These are phyloP conservation scores for Silvanus unidentatus DNA, from an alignment of 2,888 invertebrate genomes.

Conservation along the genomic window DNA sequence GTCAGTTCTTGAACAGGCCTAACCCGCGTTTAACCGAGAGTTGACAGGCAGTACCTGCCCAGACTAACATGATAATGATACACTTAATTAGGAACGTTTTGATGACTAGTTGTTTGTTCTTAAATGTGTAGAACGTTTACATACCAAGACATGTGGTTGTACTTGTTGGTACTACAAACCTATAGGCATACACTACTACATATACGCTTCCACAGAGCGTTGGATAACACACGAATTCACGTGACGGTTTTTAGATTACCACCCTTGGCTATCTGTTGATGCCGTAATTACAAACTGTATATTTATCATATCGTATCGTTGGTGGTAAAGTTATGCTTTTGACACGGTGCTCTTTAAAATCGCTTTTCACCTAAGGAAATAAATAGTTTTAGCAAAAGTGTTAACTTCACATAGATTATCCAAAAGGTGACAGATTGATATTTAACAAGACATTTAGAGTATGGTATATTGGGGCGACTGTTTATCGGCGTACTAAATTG, in stretches of 20 bases:
- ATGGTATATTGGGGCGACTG: no score
- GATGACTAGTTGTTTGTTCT: slow-evolving; percentile 44
- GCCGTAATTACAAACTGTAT: slow-evolving; percentile 6
- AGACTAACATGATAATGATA: slow-evolving; percentile 46
- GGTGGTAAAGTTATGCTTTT: slow-evolving; percentile 3
- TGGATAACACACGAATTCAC: slow-evolving; percentile 5
- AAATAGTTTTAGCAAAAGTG: no score
- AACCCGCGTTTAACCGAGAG: slow-evolving; percentile 31
- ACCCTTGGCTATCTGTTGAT: slow-evolving; percentile 11
- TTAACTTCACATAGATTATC: no score
- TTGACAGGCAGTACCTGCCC: slow-evolving; percentile 33
- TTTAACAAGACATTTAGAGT: no score
- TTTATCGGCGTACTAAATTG: no score
- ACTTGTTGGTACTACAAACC: not conserved
- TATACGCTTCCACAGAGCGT: not conserved
- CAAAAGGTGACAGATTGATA: no score
- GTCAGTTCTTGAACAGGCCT: slow-evolving; percentile 28
- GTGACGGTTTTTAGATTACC: slow-evolving; percentile 9
- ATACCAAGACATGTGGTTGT: not conserved
- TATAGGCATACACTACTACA: no score
- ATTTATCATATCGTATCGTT: slow-evolving; percentile 4
- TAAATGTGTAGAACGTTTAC: slow-evolving; percentile 15
- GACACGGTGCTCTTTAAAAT: slow-evolving; percentile 1
- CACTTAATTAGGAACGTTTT: slow-evolving; percentile 42
- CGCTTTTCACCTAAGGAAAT: not conserved